Conservation (phyloP, 2,888 invertebrate species). For the Tetheella fluctuosa region DNA sequence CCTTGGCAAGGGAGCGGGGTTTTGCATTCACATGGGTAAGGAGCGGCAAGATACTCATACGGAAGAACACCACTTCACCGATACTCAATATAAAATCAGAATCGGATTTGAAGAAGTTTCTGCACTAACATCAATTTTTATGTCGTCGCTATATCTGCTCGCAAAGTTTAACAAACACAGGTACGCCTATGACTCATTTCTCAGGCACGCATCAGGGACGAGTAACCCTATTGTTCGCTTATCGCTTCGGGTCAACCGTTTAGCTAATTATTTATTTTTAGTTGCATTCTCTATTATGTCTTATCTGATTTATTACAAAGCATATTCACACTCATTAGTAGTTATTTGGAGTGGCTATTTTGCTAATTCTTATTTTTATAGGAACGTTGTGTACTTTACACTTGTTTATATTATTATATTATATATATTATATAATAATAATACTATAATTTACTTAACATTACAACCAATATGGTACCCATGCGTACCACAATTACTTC, state of each 20-base stretch:
- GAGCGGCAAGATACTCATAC: conserved; percentile 24
- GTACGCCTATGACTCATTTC: neutral
- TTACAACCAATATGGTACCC: too few relatives aligned
- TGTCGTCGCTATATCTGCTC: neutral
- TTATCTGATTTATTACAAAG: neutral
- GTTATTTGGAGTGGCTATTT: too few relatives aligned
- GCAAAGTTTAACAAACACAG: neutral
- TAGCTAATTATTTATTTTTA: neutral
- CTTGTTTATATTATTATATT: too few relatives aligned
- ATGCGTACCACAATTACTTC: too few relatives aligned
- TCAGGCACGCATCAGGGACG: neutral
- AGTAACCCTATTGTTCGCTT: neutral
- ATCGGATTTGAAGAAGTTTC: conserved; percentile 21
- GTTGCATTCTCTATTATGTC: neutral
- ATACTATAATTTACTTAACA: too few relatives aligned
- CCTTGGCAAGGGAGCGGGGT: conserved; percentile 22
- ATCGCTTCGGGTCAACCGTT: neutral
- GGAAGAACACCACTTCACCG: conserved; percentile 25
- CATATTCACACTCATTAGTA: neutral
- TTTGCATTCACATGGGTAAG: conserved; percentile 24
- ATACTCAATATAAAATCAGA: conserved; percentile 20
- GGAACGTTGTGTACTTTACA: too few relatives aligned
- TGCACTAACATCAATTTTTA: neutral
- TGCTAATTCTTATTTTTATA: too few relatives aligned
- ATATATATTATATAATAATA: too few relatives aligned